These are phyloP conservation scores for Anarhynchus alexandrinus DNA, from an alignment of 2,113 vertebrate species.

Conservation along the genomic window DNA sequence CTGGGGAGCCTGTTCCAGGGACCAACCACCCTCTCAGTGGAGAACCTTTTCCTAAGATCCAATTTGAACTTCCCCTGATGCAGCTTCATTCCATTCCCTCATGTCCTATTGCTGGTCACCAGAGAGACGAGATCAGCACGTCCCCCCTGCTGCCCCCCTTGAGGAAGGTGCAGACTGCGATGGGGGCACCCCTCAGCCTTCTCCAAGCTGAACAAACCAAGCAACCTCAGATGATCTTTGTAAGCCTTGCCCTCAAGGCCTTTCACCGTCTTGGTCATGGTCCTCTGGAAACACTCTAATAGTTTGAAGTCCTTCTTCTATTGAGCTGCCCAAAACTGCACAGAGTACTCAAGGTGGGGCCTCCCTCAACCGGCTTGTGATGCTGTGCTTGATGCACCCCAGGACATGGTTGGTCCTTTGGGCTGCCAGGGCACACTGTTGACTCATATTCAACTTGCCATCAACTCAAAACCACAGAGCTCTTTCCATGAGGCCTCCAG, in stretches of 20 bases:
- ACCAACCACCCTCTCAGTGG: not conserved
- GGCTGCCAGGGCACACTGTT: not conserved
- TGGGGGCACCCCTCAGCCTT: not conserved
- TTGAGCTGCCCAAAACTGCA: not conserved
- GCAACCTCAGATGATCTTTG: not conserved
- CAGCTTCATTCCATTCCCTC: not conserved
- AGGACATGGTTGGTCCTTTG: not conserved
- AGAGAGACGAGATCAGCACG: not conserved
- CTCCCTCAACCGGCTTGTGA: fast-evolving
- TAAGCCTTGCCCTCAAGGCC: fast-evolving
- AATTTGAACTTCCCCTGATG: not conserved
- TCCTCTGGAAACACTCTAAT: not conserved
- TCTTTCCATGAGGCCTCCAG: not conserved
- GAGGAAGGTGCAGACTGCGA: not conserved
- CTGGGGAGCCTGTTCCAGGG: not conserved
- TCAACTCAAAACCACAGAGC: not conserved
- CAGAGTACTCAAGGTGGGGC: not conserved
- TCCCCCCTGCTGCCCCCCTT: fast-evolving
- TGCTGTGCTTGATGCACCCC: no score
- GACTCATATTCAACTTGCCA: not conserved
- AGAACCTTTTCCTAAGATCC: not conserved
- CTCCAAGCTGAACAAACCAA: not conserved
- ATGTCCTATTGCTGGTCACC: not conserved
- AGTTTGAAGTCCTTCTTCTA: not conserved
- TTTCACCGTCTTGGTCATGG: not conserved